Evolutionary conservation across 2,888 invertebrate genomes (phyloP), one percentile per base, ranked within the genome.

Genomic region (Anarsia innoxiella): DNA sequence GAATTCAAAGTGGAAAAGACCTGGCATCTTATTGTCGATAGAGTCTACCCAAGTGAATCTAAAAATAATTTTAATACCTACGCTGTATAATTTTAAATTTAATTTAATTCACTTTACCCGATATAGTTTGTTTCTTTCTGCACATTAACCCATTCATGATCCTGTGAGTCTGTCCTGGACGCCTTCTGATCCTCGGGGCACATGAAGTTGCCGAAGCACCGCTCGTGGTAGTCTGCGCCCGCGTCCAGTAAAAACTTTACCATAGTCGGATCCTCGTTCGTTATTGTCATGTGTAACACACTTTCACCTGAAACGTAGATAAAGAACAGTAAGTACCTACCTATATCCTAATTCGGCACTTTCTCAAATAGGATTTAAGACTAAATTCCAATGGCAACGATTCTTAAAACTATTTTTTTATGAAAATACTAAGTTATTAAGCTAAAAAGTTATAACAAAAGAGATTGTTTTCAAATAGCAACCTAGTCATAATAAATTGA

Each of bases 231-330:
- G 72, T 98, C 91, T 0, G 95, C 97, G 0, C 95, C 95, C 12
- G 94, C 91, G 69, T 97, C 95, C 31, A 99, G 75, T 2, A 99
- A 84, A 67, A 92, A 97, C 78, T 96, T 97, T 3, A 98, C 98
- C 96, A 98, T 96, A 0, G 95, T 92, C 0, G 97, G 96, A 67
- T 99, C 99, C 68, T 99, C 99, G 74, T 99, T 99, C 1, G 98
- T 97, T 51, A 99, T 97, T 2, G 98, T 97, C 70, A 99, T 96
- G 66, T 99, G 99, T 1, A 99, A 87, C 0, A 95, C 95, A 64
- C 93, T 96, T 70, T 98, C 98, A 1, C 97, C 95, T 92, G 42
- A n/a, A n/a, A n/a, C n/a, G n/a, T n/a, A n/a, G n/a, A n/a, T n/a
- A n/a, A n/a, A n/a, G n/a, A n/a, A n/a, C n/a, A n/a, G n/a, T n/a